Conservation (phyloP, 2,888 invertebrate genomes). For the Leptinotarsa tumamoca region DNA sequence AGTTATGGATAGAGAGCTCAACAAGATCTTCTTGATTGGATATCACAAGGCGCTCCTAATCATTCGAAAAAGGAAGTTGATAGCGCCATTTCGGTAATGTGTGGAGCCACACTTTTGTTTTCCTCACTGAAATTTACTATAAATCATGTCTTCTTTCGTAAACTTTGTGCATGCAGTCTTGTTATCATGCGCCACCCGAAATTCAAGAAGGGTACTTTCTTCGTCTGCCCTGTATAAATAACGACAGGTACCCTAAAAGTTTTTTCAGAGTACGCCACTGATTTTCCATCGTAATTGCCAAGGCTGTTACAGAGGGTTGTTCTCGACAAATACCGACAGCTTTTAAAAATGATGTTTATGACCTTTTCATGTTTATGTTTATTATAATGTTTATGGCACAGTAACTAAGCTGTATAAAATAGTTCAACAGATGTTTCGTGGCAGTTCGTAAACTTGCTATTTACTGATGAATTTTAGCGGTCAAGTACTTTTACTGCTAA, state of each 20-base stretch:
- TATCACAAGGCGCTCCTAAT: too few species aligned
- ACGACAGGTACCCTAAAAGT: not conserved
- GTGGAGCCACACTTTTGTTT: too few species aligned
- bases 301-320: slow-evolving; percentile 2
- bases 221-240: too few species aligned
- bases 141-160: too few species aligned
- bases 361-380: slow-evolving; percentile 21
- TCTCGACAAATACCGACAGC: slow-evolving; percentile 9
- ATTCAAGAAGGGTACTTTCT: too few species aligned
- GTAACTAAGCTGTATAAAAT: not conserved
- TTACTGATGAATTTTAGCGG: not conserved
- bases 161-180: too few species aligned
- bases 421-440: slow-evolving; percentile 10
- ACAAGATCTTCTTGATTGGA: too few species aligned
- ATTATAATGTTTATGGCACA: slow-evolving; percentile 11
- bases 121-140: too few species aligned
- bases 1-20: too few species aligned
- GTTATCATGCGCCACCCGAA: too few species aligned
- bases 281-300: not conserved
- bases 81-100: too few species aligned
- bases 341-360: slow-evolving; percentile 11
- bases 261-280: slow-evolving; percentile 3
- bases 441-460: not conserved
- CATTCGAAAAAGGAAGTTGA: too few species aligned
- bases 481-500: not conserved